Base-by-base conservation (phyloP, 1,140 invertebrate species). In the Drosophila bipectinata region DNA sequence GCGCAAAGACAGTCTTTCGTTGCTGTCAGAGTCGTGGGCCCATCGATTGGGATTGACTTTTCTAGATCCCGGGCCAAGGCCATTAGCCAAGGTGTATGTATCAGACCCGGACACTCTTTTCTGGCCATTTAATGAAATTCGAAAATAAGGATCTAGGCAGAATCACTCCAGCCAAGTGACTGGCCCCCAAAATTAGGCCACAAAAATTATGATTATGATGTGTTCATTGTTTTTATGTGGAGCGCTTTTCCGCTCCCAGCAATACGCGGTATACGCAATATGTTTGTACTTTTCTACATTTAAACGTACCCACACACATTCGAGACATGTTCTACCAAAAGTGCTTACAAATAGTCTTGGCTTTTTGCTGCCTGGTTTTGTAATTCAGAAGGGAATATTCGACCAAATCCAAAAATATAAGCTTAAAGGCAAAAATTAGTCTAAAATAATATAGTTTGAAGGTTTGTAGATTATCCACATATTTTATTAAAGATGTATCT, bases 191-290 rank as follows among this genome's bases (percentile, higher is more conserved):
- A 87, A 87, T 83, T 87, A 88, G 79, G 83, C 82, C 53, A 88
- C 75, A 83, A 66, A 77, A 87, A 76, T 87, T 87, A 87, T 82
- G 82, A 79, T 88, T 88, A 87, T 88, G 79, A 87, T 87, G 82
- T 87, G 82, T 88, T 89, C 72, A 87, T 83, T 87, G 84, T 89
- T 88, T 79, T 88, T 77, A 83, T 83, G 79, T 67, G 61, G 41
- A 47, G 51, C 39, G n/a, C 63, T 69, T 69, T 69, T 69, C 51
- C 30, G 72, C 82, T 66, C 51, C 48, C 59, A 63, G 71, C 80
- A 74, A 83, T 79, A 79, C 64, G 39, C 62, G 62, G 71, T 45
- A 39, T 37, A 53, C 72, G 24, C 18, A 45, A 58, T 47, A 45
- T 44, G 14, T 15, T 1, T 7, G 18, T 44, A 59, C 26, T 12